These are phyloP conservation scores for Chaetorhynchus papuensis DNA, from an alignment of 2,113 vertebrate species.

Conservation along the genomic window DNA sequence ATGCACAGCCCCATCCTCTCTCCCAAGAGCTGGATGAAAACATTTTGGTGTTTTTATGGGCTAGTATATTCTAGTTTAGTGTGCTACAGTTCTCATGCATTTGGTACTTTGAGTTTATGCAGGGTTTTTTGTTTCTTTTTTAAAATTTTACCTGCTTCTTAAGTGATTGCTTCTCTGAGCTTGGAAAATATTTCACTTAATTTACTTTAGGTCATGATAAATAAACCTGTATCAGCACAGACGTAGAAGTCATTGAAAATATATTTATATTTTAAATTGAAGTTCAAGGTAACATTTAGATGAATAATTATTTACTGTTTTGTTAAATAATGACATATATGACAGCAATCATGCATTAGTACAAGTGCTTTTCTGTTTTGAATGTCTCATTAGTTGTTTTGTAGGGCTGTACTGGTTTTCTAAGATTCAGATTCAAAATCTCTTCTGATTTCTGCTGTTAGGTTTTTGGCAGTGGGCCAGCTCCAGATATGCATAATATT, in stretches of 20 bases:
- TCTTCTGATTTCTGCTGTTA: constrained; percentile 72
- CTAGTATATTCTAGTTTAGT: not conserved
- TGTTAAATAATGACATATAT: constrained; percentile 66
- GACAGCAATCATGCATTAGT: constrained; percentile 64
- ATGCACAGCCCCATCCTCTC: not conserved
- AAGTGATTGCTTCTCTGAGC: constrained; percentile 11
- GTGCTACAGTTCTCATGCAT: not conserved
- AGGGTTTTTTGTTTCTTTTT: not conserved
- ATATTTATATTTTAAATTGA: constrained; percentile 59
- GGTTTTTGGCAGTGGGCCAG: constrained; percentile 81
- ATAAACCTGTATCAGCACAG: constrained; percentile 16
- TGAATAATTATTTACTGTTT: constrained; percentile 78
- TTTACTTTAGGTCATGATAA: constrained; percentile 23
- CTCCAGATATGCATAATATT: constrained; percentile 93
- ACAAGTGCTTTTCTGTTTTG: constrained; percentile 70
- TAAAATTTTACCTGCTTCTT: not conserved
- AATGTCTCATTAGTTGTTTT: constrained; percentile 74
- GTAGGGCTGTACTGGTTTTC: constrained; percentile 56
- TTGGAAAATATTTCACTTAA: constrained; percentile 29
- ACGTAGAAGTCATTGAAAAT: constrained; percentile 40
- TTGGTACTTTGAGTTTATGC: not conserved
- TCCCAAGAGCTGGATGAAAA: not conserved
- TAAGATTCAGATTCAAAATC: constrained; percentile 75
- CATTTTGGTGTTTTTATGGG: not conserved
- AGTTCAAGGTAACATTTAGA: constrained; percentile 71